Conservation (phyloP, 2,888 invertebrate species). For the Oligia latruncula region DNA sequence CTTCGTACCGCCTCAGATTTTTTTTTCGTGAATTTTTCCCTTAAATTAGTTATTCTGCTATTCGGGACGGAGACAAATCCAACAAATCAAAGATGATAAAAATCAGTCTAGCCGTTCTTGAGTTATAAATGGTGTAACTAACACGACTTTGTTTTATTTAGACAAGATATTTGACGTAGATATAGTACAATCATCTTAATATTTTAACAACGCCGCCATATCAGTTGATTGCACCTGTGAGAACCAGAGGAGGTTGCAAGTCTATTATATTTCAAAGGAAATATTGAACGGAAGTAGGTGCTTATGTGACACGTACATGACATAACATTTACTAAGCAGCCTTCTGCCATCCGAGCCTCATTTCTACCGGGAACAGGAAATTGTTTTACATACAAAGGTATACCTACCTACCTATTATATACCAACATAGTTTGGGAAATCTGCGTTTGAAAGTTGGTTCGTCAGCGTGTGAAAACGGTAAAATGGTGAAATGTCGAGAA, state of each 20-base stretch:
- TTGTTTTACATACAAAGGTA: slow-evolving; percentile 1
- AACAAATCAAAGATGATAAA: too few species aligned
- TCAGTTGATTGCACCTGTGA: too few species aligned
- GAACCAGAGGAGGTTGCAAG: too few species aligned
- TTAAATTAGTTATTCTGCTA: too few species aligned
- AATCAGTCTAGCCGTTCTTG: too few species aligned
- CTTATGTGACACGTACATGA: neutral
- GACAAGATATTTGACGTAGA: neutral
- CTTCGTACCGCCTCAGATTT: too few species aligned
- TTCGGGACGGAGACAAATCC: too few species aligned
- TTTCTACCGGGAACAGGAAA: neutral
- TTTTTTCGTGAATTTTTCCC: too few species aligned
- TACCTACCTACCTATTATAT: neutral
- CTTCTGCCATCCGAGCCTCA: neutral
- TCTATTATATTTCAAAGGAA: neutral
- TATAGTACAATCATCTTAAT: neutral
- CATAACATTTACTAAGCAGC: neutral
- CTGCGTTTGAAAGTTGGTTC: too few species aligned
- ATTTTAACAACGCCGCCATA: neutral
- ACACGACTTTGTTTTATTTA: too few species aligned
- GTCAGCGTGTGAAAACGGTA: too few species aligned
- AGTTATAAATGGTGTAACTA: too few species aligned
- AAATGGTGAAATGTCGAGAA: neutral
- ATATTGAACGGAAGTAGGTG: neutral
- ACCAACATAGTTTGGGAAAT: neutral